phyloP scores from a whole-genome alignment of 2,113 vertebrate species.

The Phyllostomus discolor region DNA sequence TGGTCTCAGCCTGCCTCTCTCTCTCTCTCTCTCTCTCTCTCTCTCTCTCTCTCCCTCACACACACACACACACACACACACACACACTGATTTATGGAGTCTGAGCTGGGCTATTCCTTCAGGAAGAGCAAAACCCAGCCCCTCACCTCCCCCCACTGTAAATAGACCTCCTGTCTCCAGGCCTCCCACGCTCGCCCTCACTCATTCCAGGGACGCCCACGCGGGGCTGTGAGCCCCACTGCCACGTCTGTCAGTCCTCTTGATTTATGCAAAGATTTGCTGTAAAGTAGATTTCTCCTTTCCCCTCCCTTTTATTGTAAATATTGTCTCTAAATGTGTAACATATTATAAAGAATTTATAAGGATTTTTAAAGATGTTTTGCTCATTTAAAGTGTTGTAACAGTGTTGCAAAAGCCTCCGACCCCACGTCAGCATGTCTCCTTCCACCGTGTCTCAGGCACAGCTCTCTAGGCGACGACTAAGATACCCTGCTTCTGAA shows the following conservation, averaged over 20 bases:
- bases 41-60: not conserved
- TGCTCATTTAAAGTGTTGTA: constrained; percentile 82
- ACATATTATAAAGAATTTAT: constrained; percentile 94
- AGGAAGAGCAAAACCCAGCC: constrained; percentile 2
- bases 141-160: constrained; percentile 39
- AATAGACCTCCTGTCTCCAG: constrained; percentile 43
- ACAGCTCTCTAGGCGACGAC: constrained; percentile 56
- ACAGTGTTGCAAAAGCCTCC: constrained; percentile 75
- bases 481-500: constrained; percentile 73
- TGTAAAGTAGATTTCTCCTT: constrained; percentile 79
- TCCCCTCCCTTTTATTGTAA: constrained; percentile 81
- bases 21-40: not conserved
- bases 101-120: constrained; percentile 33
- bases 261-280: constrained; percentile 78
- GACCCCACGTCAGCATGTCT: constrained; percentile 52
- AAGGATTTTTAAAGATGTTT: constrained; percentile 88
- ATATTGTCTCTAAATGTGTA: constrained; percentile 89
- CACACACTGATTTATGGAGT: not conserved
- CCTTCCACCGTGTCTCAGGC: constrained; percentile 51
- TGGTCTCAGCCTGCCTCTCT: not conserved
- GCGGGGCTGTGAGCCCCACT: constrained; percentile 33
- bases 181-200: not conserved
- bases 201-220: constrained; percentile 73
- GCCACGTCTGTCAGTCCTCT: constrained; percentile 60
- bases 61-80: not conserved